Base-by-base conservation (phyloP, 53 echinoderm and acorn worm species). In the Pentamera pediparva region DNA sequence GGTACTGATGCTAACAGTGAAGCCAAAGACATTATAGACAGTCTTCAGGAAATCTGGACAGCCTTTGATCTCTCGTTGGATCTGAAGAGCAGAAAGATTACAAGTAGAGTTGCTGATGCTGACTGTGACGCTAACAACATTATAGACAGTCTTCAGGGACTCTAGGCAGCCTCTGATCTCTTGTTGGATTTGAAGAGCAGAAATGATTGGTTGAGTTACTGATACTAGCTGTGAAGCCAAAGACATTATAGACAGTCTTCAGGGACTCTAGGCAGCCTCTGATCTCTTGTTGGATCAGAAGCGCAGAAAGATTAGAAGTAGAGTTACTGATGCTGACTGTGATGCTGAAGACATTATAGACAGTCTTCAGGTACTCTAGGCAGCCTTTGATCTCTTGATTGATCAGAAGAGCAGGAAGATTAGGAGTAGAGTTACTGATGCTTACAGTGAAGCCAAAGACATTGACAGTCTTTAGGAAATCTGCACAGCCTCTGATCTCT, bases 371-470 rank as follows among this genome's bases (percentile, higher is more conserved):
- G 77, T 92, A 98, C 4, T 98, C 92, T 51, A 98, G 78, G 67
- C 87, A 87, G 26, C 91, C 92, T 4, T n/a, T 35, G 15, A 92
- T 98, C 76, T 98, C 98, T 36, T 83, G 20, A 31, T 85, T 60
- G 72, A 98, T 98, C 98, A 88, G 13, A 4, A 64, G 24, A 40
- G 38, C 22, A 39, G 63, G 29, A 7, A n/a, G 29, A 61, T 11
- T 32, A 59, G 7, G 27, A 27, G 27, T 31, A 59, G 18, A 6
- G 2, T 33, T 8, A 61, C 10, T 7, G 32, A 61, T 0, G 17
- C 47, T n/a, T n/a, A n/a, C n/a, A n/a, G 86, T 92, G 77, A 98
- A 98, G 56, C 98, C 92, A 71, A 98, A 86, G 9, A 85, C 75
- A 33, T 41, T 69, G 25, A 92, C 92, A 32, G 74, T 9, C 69